A percentile compares a stretch with the other conserved stretches of the same genome.
These are phyloP conservation scores for Platysteira castanea DNA, from an alignment of 2,113 vertebrate genomes.

Conservation along the genomic window DNA sequence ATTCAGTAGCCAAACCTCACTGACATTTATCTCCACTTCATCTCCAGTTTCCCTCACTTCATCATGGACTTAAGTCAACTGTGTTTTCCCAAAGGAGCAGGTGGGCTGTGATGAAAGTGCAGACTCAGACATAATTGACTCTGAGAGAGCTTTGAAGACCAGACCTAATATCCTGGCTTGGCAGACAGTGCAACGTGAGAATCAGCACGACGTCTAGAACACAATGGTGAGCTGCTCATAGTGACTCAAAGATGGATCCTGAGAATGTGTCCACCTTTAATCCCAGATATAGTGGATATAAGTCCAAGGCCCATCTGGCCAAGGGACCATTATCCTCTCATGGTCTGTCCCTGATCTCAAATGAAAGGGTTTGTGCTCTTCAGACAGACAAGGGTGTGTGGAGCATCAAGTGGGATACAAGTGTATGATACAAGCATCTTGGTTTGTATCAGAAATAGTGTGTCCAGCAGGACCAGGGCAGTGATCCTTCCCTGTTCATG, in stretches of 20 bases:
- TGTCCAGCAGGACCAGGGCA: not conserved
- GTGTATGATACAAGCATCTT: not conserved
- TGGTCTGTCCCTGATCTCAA: not conserved
- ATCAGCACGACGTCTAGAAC: not conserved
- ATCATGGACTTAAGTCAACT: conserved; percentile 7
- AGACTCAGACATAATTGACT: not conserved
- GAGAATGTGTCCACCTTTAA: not conserved
- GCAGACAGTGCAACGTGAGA: not conserved
- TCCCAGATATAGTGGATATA: not conserved
- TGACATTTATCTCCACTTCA: conserved; percentile 1
- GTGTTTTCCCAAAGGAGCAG: not conserved
- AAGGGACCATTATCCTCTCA: not conserved
- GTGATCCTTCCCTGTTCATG: rapidly evolving
- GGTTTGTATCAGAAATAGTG: not conserved
- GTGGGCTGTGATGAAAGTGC: not conserved
- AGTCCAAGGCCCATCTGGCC: not conserved
- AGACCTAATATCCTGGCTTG: not conserved
- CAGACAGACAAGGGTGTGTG: not conserved
- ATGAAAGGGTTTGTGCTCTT: not conserved
- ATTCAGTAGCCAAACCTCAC: not conserved
- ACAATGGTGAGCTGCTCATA: not conserved
- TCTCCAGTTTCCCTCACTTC: conserved; percentile 4
- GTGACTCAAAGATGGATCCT: not conserved
- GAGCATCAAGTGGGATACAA: not conserved
- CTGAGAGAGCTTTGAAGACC: not conserved